These are phyloP conservation scores for Malaclemys terrapin DNA, from an alignment of 2,113 vertebrate species.

Conservation along the genomic window DNA sequence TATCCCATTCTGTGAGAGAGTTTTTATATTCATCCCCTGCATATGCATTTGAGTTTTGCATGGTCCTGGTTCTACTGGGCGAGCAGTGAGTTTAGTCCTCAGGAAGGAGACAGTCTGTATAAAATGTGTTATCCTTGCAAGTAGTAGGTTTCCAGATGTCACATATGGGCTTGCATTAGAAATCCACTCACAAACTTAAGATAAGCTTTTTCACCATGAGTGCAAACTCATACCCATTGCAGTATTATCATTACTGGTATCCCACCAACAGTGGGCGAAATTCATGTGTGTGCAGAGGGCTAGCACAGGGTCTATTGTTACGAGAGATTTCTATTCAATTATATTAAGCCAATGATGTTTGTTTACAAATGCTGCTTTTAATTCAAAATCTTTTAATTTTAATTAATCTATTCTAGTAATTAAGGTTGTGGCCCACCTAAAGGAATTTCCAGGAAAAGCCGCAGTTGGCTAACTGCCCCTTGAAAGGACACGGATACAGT, in stretches of 20 bases:
- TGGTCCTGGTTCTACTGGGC: not conserved
- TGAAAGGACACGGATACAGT: too few relatives aligned
- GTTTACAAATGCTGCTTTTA: too few relatives aligned
- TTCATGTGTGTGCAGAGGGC: not conserved
- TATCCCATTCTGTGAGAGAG: not conserved
- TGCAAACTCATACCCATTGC: not conserved
- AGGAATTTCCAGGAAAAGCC: too few relatives aligned
- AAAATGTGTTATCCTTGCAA: not conserved
- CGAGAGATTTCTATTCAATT: too few relatives aligned
- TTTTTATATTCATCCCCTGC: not conserved
- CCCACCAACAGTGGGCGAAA: not conserved
- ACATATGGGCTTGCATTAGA: not conserved
- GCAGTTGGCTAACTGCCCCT: too few relatives aligned
- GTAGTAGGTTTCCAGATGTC: not conserved
- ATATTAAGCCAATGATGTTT: too few relatives aligned
- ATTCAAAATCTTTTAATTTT: too few relatives aligned
- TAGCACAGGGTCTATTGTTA: not conserved
- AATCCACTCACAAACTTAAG: not conserved
- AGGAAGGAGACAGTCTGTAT: not conserved
- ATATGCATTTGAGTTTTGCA: not conserved
- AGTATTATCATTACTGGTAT: not conserved
- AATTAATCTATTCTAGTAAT: too few relatives aligned
- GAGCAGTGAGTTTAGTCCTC: not conserved
- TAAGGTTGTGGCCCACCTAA: too few relatives aligned
- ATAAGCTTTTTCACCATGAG: not conserved